phyloP scores from a whole-genome alignment of 2,797 vertebrate species.

The Cuculus canorus region DNA sequence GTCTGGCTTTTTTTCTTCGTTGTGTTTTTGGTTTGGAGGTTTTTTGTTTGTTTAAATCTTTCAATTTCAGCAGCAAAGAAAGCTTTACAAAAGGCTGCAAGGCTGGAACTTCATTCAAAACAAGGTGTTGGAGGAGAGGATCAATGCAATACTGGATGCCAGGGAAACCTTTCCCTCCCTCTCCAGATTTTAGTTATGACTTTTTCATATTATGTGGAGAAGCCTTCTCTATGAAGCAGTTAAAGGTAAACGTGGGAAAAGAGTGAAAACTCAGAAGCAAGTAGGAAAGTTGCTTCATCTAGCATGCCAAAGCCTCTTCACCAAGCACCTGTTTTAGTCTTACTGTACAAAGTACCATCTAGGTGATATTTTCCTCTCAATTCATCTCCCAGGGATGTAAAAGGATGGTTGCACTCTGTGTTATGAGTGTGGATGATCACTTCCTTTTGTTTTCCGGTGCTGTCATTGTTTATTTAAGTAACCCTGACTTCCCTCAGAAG shows the following conservation, averaged over 20 bases:
- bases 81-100: background rate
- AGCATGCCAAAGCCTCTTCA: background rate
- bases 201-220: background rate
- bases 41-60: background rate
- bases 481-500: background rate
- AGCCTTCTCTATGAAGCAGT: background rate
- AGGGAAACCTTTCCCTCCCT: background rate
- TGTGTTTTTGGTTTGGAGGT: background rate
- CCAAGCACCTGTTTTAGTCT: background rate
- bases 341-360: background rate
- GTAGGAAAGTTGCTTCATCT: background rate
- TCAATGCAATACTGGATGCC: background rate
- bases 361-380: background rate
- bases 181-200: background rate
- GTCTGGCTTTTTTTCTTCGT: background rate
- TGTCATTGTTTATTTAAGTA: background rate
- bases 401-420: background rate
- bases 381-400: background rate
- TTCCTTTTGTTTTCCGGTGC: background rate
- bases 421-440: accelerated
- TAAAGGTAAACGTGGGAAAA: background rate
- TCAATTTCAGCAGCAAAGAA: background rate
- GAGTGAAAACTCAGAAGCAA: background rate
- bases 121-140: background rate
- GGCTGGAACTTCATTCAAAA: background rate